Evolutionary conservation across 2,888 invertebrate species (phyloP).

Genomic region (Dilophus febrilis): DNA sequence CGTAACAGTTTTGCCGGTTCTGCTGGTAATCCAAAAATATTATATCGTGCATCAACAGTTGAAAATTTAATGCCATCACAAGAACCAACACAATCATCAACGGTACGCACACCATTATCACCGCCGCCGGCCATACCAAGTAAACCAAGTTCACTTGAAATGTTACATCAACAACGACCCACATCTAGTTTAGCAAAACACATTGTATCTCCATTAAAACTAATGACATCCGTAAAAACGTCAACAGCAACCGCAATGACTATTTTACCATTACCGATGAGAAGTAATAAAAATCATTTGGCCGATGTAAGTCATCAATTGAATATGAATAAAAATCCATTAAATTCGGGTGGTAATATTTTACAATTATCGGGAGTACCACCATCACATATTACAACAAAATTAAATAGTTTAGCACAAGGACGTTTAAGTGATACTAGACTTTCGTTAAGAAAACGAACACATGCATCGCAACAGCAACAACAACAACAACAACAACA

Average conservation of each 20-base stretch:
- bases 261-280: too few species aligned
- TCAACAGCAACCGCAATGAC: background rate
- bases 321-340: background rate
- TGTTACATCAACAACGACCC: slow-evolving; percentile 13
- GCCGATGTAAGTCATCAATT: too few species aligned
- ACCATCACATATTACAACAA: background rate
- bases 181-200: slow-evolving; percentile 16
- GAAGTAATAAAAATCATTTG: too few species aligned
- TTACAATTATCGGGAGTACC: too few species aligned
- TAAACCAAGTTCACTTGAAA: slow-evolving; percentile 21
- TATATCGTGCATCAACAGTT: slow-evolving; percentile 13
- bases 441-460: slow-evolving; percentile 22
- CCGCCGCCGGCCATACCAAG: slow-evolving; percentile 19
- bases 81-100: too few species aligned
- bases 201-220: slow-evolving; percentile 11
- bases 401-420: background rate
- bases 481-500: slow-evolving; percentile 6
- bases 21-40: slow-evolving; percentile 20
- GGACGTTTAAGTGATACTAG: slow-evolving; percentile 11
- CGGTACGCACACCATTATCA: too few species aligned
- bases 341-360: slow-evolving; percentile 11
- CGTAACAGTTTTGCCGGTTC: slow-evolving; percentile 31
- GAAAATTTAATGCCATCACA: slow-evolving; percentile 9
- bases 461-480: slow-evolving; percentile 15
- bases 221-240: background rate